These are phyloP conservation scores for Mechanitis messenoides DNA, from an alignment of 2,888 invertebrate genomes.

Conservation along the genomic window DNA sequence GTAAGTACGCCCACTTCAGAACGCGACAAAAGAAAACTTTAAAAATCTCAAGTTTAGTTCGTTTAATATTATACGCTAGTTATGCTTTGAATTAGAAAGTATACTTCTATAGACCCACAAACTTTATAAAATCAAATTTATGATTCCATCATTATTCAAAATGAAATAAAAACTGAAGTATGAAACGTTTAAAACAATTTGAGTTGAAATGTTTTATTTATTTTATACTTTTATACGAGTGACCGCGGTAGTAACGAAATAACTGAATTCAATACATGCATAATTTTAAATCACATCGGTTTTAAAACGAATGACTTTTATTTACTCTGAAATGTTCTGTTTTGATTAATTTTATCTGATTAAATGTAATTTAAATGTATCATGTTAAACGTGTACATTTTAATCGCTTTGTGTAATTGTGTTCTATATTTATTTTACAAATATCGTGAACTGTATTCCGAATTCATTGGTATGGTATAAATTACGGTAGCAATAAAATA, in stretches of 20 bases:
- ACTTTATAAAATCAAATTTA: slow-evolving; percentile 3
- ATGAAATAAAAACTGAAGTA: slow-evolving; percentile 3
- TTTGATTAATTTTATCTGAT: slow-evolving; percentile 14
- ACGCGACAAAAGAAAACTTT: slow-evolving; percentile 32
- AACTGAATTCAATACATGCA: slow-evolving; percentile 20
- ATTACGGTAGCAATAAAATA: slow-evolving; percentile 21
- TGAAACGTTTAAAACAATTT: slow-evolving; percentile 7
- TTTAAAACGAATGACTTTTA: slow-evolving; percentile 26
- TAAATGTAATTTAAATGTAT: slow-evolving; percentile 7
- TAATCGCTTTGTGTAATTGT: slow-evolving; percentile 2
- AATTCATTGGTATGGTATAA: slow-evolving; percentile 20
- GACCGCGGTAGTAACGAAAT: slow-evolving; percentile 26
- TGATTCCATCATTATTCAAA: slow-evolving; percentile 1
- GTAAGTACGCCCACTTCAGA: slow-evolving; percentile 31
- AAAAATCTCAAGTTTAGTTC: slow-evolving; percentile 31
- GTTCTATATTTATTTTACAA: slow-evolving; percentile 9
- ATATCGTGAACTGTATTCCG: slow-evolving; percentile 6
- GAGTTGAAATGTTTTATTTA: slow-evolving; percentile 15
- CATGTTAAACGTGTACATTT: slow-evolving; percentile 3
- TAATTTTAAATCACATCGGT: slow-evolving; percentile 24
- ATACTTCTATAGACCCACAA: slow-evolving; percentile 31
- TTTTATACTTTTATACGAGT: slow-evolving; percentile 21
- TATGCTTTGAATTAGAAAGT: slow-evolving; percentile 19
- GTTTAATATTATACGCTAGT: slow-evolving; percentile 36
- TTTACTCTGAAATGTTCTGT: slow-evolving; percentile 14